Evolutionary conservation across 2,113 vertebrate species (phyloP).

Genomic region (Thamnaconus septentrionalis): DNA sequence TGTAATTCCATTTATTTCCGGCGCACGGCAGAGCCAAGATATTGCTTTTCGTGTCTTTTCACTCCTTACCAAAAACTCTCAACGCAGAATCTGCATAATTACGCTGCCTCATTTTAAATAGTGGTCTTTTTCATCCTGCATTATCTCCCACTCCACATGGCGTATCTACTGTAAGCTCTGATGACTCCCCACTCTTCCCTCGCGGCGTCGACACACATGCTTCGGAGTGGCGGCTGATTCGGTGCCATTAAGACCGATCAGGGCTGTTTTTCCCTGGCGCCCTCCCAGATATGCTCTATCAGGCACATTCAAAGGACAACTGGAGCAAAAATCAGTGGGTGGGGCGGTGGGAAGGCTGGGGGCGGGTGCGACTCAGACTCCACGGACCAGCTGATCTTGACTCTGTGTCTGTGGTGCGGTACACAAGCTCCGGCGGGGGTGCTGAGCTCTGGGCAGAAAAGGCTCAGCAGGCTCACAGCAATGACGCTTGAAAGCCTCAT

Average conservation of each 20-base stretch:
- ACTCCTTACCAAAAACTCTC: constrained; percentile 20
- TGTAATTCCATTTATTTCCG: constrained; percentile 23
- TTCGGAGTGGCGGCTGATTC: constrained; percentile 39
- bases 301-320: constrained; percentile 18
- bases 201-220: neutral
- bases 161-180: constrained; percentile 22
- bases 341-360: too few species aligned
- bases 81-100: constrained; percentile 28
- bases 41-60: constrained; percentile 19
- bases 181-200: constrained; percentile 3
- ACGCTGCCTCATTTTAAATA: constrained; percentile 29
- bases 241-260: constrained; percentile 19
- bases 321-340: constrained; percentile 1
- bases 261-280: constrained; percentile 11
- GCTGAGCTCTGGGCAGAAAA: constrained; percentile 51
- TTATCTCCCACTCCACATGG: constrained; percentile 38
- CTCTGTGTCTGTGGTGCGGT: constrained; percentile 16
- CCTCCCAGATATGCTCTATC: constrained; percentile 21
- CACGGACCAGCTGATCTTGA: constrained; percentile 53
- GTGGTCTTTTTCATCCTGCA: constrained; percentile 21
- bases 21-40: neutral
- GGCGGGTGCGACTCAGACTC: neutral
- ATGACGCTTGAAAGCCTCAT: constrained; percentile 47
- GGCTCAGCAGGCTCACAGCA: constrained; percentile 22
- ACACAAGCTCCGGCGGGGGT: constrained; percentile 11